Conservation (phyloP, 2,888 invertebrate genomes). For the Synanthedon formicaeformis region DNA sequence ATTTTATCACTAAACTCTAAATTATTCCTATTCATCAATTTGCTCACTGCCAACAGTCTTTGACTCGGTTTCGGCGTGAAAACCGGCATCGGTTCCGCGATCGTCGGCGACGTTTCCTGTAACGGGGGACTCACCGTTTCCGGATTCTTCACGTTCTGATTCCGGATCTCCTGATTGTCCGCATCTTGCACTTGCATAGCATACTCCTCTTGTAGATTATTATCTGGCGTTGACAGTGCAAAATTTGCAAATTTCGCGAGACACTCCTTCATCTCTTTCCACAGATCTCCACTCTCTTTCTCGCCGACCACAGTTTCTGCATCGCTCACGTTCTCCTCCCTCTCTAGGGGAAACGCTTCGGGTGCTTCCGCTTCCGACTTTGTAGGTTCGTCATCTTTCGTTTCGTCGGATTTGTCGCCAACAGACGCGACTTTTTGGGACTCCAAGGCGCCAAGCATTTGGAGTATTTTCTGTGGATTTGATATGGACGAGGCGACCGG, state of each 20-base stretch:
- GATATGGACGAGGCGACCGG: constrained; percentile 26
- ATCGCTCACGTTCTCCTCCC: constrained; percentile 42
- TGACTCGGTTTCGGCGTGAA: constrained; percentile 44
- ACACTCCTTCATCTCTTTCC: constrained; percentile 52
- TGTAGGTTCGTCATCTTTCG: constrained; percentile 8
- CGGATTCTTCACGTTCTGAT: constrained; percentile 26
- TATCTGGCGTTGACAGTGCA: constrained; percentile 30
- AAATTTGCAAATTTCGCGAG: constrained; percentile 51
- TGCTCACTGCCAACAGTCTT: constrained; percentile 38
- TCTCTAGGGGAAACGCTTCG: constrained; percentile 45
- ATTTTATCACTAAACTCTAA: constrained; percentile 15
- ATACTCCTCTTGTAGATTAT: constrained; percentile 16
- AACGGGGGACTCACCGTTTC: constrained; percentile 57
- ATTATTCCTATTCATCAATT: constrained; percentile 26
- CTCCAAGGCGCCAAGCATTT: constrained; percentile 44
- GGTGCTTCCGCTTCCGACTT: constrained; percentile 42
- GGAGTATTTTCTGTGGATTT: constrained; percentile 44
- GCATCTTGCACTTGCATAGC: constrained; percentile 10
- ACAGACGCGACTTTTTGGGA: constrained; percentile 13
- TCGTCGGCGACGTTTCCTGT: constrained; percentile 55
- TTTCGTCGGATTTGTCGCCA: constrained; percentile 20
- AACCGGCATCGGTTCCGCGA: constrained; percentile 37
- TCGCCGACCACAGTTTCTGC: constrained; percentile 46
- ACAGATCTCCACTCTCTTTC: constrained; percentile 29
- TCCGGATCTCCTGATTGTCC: no score